Evolutionary conservation across 1,140 invertebrate species (phyloP).

Genomic region (Drosophila repleta): DNA sequence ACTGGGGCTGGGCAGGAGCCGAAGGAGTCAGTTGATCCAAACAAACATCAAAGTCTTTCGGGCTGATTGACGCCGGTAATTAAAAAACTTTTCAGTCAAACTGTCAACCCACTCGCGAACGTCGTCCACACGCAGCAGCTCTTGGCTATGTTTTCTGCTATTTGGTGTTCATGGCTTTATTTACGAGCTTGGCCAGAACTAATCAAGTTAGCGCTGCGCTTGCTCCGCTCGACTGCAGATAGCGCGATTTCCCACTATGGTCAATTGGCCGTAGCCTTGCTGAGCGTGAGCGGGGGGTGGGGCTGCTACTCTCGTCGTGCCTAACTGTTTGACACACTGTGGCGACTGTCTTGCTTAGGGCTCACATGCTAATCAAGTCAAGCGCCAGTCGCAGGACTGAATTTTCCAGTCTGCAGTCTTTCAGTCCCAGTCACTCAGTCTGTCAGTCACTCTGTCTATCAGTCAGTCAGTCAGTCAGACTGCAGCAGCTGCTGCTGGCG

Average conservation of each 20-base stretch:
- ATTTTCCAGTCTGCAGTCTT: slow-evolving; percentile 15
- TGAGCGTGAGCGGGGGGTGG: neutral
- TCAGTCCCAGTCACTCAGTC: slow-evolving; percentile 21
- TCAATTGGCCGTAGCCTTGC: slow-evolving; percentile 30
- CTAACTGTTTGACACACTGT: slow-evolving; percentile 69
- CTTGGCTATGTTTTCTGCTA: slow-evolving; percentile 20
- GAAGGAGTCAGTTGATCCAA: slow-evolving; percentile 20
- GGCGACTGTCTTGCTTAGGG: slow-evolving; percentile 49
- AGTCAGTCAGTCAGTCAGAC: slow-evolving; percentile 21
- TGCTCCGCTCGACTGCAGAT: slow-evolving; percentile 67
- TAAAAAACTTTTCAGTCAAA: slow-evolving; percentile 75
- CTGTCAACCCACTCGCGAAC: slow-evolving; percentile 71
- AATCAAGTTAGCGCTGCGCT: slow-evolving; percentile 76
- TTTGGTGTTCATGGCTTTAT: slow-evolving; percentile 70
- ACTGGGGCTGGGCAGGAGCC: neutral
- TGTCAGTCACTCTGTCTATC: slow-evolving; percentile 26
- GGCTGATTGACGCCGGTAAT: slow-evolving; percentile 74
- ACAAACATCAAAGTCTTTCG: slow-evolving; percentile 32
- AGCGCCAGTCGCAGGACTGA: slow-evolving; percentile 59
- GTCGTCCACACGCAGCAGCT: slow-evolving; percentile 18
- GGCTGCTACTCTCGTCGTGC: slow-evolving; percentile 46
- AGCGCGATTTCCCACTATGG: slow-evolving; percentile 55
- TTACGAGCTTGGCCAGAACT: slow-evolving; percentile 55
- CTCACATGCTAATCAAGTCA: slow-evolving; percentile 73
- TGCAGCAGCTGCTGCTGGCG: slow-evolving; percentile 13